phyloP scores from a whole-genome alignment of 2,888 invertebrate species.

The Apoderus coryli region DNA sequence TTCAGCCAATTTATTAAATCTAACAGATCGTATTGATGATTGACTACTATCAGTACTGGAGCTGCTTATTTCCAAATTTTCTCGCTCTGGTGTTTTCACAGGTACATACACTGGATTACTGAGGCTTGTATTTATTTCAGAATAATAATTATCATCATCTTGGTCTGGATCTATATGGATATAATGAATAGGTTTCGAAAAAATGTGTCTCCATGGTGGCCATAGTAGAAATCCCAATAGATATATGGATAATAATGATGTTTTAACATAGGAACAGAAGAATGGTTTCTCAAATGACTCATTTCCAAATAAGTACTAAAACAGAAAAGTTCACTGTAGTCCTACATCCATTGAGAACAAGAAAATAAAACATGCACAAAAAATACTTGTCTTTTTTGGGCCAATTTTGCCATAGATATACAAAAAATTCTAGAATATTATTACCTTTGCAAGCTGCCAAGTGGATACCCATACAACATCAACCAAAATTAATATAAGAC shows the following conservation, averaged over 20 bases:
- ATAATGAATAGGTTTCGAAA: constrained; percentile 46
- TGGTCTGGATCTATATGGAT: constrained; percentile 61
- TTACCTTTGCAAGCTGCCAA: constrained; percentile 88
- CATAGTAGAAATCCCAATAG: constrained; percentile 77
- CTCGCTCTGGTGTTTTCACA: constrained; percentile 55
- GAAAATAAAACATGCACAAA: no score
- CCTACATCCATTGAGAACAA: no score
- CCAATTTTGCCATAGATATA: no score
- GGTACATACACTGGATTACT: constrained; percentile 89
- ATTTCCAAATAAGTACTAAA: constrained; percentile 73
- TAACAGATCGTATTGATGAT: constrained; percentile 53
- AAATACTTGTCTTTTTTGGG: no score
- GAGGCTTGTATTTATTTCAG: constrained; percentile 40
- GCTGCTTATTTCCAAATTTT: constrained; percentile 31
- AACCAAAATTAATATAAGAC: constrained; percentile 75
- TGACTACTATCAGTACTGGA: constrained; percentile 77
- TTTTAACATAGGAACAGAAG: constrained; percentile 90
- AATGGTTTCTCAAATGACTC: constrained; percentile 86
- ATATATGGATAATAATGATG: constrained; percentile 86
- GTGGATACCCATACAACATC: constrained; percentile 94
- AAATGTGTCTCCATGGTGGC: constrained; percentile 81
- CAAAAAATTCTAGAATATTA: no score
- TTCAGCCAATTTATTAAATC: constrained; percentile 74
- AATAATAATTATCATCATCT: constrained; percentile 67
- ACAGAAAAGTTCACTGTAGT: no score